Conservation (phyloP, 2,888 invertebrate genomes). For the Caprella mutica region DNA sequence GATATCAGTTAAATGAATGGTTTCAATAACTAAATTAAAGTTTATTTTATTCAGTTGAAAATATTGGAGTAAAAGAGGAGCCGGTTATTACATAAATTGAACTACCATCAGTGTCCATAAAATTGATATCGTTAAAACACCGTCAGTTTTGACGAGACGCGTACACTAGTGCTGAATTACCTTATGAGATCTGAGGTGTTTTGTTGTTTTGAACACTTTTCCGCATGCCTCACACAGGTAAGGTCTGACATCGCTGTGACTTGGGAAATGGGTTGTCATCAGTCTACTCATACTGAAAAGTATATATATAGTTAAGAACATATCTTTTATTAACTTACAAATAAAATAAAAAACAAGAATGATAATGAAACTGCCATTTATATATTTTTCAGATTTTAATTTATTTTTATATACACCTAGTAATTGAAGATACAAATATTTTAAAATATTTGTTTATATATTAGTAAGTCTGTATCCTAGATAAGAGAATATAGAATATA, state of each 20-base stretch:
- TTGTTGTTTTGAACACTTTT: conserved; percentile 65
- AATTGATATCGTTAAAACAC: too few relatives aligned
- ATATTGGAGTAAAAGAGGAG: too few relatives aligned
- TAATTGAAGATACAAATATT: background rate
- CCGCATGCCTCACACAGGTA: conserved; percentile 56
- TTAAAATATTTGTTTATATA: background rate
- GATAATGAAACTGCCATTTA: background rate
- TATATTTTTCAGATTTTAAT: background rate
- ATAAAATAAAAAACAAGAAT: background rate
- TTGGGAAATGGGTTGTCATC: conserved; percentile 60
- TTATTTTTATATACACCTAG: background rate
- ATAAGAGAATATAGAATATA: too few relatives aligned
- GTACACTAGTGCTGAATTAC: too few relatives aligned
- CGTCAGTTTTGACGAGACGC: too few relatives aligned
- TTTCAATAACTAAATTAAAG: too few relatives aligned
- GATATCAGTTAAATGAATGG: too few relatives aligned
- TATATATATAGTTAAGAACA: too few relatives aligned
- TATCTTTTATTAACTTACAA: background rate
- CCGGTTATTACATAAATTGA: too few relatives aligned
- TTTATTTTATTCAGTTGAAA: too few relatives aligned
- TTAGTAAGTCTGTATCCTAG: too few relatives aligned
- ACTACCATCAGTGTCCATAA: too few relatives aligned
- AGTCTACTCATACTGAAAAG: conserved; percentile 52
- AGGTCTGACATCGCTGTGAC: conserved; percentile 55
- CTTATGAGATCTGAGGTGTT: conserved; percentile 66